These are phyloP conservation scores for Mellivora capensis DNA, from an alignment of 2,113 vertebrate species.

Conservation along the genomic window DNA sequence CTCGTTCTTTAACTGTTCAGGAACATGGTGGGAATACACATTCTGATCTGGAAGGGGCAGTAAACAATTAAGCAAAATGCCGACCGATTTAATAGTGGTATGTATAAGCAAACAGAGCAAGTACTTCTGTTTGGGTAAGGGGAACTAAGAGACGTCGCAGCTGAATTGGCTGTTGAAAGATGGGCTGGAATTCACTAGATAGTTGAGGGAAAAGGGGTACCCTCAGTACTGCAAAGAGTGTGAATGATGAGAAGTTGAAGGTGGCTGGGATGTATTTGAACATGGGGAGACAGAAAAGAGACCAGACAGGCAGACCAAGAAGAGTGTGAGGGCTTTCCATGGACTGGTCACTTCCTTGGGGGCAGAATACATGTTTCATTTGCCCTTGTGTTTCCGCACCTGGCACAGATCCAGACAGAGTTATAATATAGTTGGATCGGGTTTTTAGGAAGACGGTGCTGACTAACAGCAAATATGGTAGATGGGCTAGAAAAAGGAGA, in stretches of 20 bases:
- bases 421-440: background rate
- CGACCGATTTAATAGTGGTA: background rate
- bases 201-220: background rate
- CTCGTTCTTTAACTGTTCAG: background rate
- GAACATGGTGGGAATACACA: background rate
- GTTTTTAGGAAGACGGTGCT: background rate
- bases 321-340: background rate
- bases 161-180: background rate
- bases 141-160: background rate
- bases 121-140: background rate
- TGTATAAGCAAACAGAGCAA: background rate
- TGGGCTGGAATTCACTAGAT: background rate
- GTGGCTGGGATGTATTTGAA: background rate
- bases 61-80: background rate
- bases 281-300: background rate
- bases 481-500: background rate
- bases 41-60: background rate
- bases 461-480: too few species aligned
- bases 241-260: background rate
- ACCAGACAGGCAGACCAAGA: background rate
- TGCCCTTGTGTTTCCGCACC: background rate
- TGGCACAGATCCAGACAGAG: background rate
- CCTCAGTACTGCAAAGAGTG: background rate
- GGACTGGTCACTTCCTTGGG: background rate
- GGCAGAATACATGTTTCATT: background rate